Conservation (phyloP, 2,113 vertebrate genomes). For the Silurus asotus region DNA sequence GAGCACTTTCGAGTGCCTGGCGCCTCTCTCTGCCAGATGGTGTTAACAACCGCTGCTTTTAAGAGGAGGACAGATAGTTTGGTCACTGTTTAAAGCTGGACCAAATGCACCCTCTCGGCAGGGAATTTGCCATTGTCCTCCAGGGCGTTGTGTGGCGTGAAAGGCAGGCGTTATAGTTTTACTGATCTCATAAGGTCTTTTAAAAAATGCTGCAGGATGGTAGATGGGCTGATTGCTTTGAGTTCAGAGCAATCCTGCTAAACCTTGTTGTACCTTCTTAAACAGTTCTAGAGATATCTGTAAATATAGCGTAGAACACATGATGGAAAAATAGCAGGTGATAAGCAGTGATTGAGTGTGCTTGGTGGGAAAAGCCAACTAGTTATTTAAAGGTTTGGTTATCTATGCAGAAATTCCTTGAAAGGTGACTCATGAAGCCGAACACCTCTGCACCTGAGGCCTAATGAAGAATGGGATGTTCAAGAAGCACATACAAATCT, state of each 20-base stretch:
- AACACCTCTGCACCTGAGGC: too few species aligned
- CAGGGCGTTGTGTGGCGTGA: neutral
- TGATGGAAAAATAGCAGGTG: too few species aligned
- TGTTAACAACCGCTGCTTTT: constrained; percentile 52
- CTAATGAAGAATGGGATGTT: too few species aligned
- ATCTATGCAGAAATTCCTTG: too few species aligned
- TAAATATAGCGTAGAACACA: too few species aligned
- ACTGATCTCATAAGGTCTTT: neutral
- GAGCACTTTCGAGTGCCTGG: constrained; percentile 57
- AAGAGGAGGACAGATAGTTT: constrained; percentile 55
- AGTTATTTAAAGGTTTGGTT: too few species aligned
- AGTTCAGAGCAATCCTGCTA: neutral
- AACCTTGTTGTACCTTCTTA: neutral
- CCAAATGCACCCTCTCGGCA: neutral
- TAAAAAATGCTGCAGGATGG: neutral
- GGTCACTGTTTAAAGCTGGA: constrained; percentile 54
- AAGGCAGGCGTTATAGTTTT: neutral
- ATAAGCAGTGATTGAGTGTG: too few species aligned
- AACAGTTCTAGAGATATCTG: neutral
- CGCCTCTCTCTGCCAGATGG: constrained; percentile 64
- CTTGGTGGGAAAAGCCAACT: too few species aligned
- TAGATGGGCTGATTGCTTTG: neutral
- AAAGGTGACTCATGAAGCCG: too few species aligned
- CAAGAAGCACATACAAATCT: too few species aligned
- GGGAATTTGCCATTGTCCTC: neutral